Evolutionary conservation across 2,797 vertebrate species (phyloP).

Genomic region (Sciurus vulgaris): DNA sequence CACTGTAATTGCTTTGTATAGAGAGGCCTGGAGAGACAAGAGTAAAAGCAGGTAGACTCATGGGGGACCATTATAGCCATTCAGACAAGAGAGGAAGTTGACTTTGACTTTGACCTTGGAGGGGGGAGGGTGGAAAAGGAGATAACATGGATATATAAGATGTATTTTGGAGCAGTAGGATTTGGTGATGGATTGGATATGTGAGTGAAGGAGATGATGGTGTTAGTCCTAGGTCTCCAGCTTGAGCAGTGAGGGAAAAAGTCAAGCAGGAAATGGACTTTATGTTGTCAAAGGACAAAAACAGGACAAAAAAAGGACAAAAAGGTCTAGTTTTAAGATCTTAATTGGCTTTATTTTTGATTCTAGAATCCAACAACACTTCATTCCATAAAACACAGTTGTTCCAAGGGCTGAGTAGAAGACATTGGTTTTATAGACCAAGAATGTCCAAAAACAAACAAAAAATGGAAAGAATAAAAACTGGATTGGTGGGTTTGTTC

Average conservation of each 20-base stretch:
- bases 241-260: background rate
- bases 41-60: background rate
- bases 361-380: background rate
- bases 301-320: no score
- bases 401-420: background rate
- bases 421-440: background rate
- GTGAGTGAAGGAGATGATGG: background rate
- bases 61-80: background rate
- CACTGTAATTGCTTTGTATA: background rate
- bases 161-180: background rate
- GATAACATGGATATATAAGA: background rate
- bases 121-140: background rate
- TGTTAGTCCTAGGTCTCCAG: background rate
- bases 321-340: background rate
- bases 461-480: background rate
- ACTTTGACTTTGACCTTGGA: background rate
- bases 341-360: background rate
- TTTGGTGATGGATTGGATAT: background rate
- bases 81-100: background rate
- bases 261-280: background rate
- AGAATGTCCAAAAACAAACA: background rate
- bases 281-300: background rate
- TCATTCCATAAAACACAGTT: background rate
- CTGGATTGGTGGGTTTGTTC: no score
- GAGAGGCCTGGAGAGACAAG: background rate